A percentile compares a stretch with the other conserved stretches of the same genome.
Evolutionary conservation across 1,140 invertebrate genomes (phyloP).

Genomic region (Trachelipus rathkii): DNA sequence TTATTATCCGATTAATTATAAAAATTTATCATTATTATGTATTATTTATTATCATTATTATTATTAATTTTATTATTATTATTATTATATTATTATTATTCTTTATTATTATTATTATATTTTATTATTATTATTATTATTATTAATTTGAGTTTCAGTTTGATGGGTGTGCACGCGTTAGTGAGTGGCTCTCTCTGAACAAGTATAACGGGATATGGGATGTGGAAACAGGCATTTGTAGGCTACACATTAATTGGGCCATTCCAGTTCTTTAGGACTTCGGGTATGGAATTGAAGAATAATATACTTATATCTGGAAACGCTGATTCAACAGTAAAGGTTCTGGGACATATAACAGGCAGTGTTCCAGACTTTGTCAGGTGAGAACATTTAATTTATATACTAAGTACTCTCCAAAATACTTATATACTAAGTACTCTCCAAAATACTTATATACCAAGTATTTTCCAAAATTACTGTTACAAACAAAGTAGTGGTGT

Average conservation of each 20-base stretch:
- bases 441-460: no score
- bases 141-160: no score
- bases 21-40: no score
- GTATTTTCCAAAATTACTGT: no score
- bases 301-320: slow-evolving; percentile 97
- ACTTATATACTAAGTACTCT: no score
- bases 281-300: slow-evolving; percentile 93
- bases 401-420: no score
- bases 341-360: slow-evolving; percentile 96
- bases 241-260: slow-evolving; percentile 94
- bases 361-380: slow-evolving; percentile 94
- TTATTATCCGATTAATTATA: no score
- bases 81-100: no score
- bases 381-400: no score
- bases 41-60: no score
- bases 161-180: slow-evolving; percentile 93
- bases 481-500: no score
- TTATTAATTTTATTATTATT: no score
- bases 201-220: slow-evolving; percentile 98
- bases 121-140: background rate
- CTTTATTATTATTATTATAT: background rate
- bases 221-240: slow-evolving; percentile 82
- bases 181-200: slow-evolving; percentile 96
- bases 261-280: slow-evolving; percentile 95
- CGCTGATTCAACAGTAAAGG: slow-evolving; percentile 98